Percentiles rank a stretch among this genome's conserved stretches.
phyloP scores from a whole-genome alignment of 2,113 vertebrate species.

The Gallinago jamesoni region DNA sequence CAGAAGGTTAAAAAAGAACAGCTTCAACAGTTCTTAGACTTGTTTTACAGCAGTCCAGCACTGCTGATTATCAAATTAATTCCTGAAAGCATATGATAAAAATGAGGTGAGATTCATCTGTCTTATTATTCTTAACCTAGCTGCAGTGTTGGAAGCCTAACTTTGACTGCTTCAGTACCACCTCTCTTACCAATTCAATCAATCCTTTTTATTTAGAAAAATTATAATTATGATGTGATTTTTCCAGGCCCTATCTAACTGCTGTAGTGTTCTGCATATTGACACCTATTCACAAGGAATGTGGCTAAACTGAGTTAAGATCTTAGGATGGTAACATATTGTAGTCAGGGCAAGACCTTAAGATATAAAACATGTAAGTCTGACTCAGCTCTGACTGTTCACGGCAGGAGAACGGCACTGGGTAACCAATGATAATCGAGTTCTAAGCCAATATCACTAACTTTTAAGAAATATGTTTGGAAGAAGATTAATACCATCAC shows the following conservation, averaged over 20 bases:
- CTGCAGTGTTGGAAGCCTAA: neutral
- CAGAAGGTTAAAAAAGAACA: neutral
- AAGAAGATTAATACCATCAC: neutral
- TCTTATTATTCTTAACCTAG: neutral
- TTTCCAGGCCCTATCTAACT: neutral
- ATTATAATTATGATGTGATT: neutral
- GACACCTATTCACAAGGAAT: neutral
- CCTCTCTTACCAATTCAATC: neutral
- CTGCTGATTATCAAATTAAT: neutral
- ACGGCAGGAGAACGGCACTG: neutral
- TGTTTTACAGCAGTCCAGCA: neutral
- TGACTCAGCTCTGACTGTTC: neutral
- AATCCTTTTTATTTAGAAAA: neutral
- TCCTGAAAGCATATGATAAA: neutral
- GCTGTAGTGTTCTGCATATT: accelerated
- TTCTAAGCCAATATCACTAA: neutral
- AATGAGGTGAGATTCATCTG: neutral
- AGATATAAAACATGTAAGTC: neutral
- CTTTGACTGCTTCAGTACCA: neutral
- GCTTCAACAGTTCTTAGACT: neutral
- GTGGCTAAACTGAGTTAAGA: neutral
- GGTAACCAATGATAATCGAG: neutral
- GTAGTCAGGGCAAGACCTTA: neutral
- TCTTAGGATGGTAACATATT: neutral
- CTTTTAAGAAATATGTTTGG: neutral